Evolutionary conservation across 2,113 vertebrate species (phyloP).

Genomic region (Megalops atlanticus): DNA sequence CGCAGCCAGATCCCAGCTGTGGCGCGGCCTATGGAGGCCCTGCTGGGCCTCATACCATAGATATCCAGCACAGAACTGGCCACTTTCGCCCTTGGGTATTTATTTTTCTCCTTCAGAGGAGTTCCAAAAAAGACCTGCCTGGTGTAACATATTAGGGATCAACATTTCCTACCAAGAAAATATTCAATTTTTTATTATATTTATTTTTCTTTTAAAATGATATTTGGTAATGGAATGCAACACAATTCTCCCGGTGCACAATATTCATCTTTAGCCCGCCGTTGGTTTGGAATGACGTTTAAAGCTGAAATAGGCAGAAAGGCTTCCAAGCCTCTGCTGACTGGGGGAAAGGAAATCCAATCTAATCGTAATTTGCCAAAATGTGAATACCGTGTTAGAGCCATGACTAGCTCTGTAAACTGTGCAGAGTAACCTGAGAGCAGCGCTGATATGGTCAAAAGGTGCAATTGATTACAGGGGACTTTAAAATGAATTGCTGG

Average conservation of each 20-base stretch:
- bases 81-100: no score
- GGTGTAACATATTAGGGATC: no score
- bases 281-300: neutral
- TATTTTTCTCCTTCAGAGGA: no score
- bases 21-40: no score
- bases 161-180: no score
- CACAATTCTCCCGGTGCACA: neutral
- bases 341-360: neutral
- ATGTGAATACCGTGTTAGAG: neutral
- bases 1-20: no score
- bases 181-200: no score
- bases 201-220: neutral
- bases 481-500: neutral
- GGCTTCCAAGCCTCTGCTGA: constrained; percentile 9
- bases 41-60: no score
- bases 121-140: no score
- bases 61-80: no score
- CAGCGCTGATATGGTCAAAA: neutral
- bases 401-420: neutral
- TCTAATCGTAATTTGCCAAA: constrained; percentile 9
- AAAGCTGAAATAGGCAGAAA: constrained; percentile 1
- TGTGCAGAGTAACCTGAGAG: neutral
- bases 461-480: neutral
- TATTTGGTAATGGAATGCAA: neutral
- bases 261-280: neutral